phyloP scores from a whole-genome alignment of 2,888 invertebrate genomes.

The Orthosia incerta region DNA sequence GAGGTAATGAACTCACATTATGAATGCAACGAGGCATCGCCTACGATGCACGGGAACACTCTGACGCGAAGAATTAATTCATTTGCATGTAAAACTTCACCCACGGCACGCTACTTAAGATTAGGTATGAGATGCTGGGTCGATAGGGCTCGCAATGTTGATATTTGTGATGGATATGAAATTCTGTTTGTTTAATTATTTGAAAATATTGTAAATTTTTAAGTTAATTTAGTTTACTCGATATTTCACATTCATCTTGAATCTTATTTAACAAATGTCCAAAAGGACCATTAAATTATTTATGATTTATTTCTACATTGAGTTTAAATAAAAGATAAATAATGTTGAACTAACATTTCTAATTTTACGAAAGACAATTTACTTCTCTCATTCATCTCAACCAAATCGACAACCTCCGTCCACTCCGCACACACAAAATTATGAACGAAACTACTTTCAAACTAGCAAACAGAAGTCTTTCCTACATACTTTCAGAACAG shows the following conservation, averaged over 20 bases:
- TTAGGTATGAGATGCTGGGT: constrained; percentile 76
- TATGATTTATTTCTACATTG: neutral
- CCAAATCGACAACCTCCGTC: neutral
- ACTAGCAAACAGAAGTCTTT: constrained; percentile 22
- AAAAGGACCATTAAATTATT: neutral
- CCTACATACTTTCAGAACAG: constrained; percentile 45
- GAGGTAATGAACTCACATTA: constrained; percentile 90
- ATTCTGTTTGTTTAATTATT: neutral
- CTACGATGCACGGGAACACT: constrained; percentile 83
- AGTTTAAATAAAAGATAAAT: no score
- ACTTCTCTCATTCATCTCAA: neutral
- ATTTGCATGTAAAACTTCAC: constrained; percentile 90
- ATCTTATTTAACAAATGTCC: neutral
- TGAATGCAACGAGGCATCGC: constrained; percentile 90
- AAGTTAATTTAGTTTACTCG: no score
- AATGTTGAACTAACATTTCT: no score
- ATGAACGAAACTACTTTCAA: constrained; percentile 27
- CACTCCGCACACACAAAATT: neutral
- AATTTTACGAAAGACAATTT: neutral
- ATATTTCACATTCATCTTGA: neutral
- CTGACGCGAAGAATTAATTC: constrained; percentile 90
- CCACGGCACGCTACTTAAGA: constrained; percentile 82
- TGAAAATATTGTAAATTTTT: neutral
- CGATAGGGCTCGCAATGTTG: constrained; percentile 29
- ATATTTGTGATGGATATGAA: constrained; percentile 1